Evolutionary conservation across 2,113 vertebrate species (phyloP).

Genomic region (Dromaius novaehollandiae): DNA sequence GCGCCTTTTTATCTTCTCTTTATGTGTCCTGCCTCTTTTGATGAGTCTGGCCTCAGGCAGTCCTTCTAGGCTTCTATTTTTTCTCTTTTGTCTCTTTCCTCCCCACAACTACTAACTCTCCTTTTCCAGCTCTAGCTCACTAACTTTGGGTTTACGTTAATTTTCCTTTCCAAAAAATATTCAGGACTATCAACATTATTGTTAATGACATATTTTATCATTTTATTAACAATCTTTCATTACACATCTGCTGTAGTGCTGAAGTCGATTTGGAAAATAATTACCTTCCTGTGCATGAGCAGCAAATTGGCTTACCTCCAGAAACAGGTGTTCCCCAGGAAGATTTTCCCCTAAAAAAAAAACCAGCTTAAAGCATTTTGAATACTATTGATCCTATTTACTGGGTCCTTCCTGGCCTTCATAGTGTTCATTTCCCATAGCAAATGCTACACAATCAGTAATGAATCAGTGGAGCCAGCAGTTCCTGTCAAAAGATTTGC

Average conservation of each 20-base stretch:
- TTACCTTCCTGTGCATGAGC: not conserved
- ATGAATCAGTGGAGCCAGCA: constrained; percentile 7
- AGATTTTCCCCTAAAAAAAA: not conserved
- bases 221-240: not conserved
- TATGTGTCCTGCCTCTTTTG: not conserved
- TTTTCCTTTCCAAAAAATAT: not conserved
- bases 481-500: constrained; percentile 22
- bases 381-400: not conserved
- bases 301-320: constrained; percentile 7
- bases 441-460: not conserved
- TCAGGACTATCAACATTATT: not conserved
- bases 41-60: not conserved
- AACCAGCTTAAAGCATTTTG: not conserved
- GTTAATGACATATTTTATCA: not conserved
- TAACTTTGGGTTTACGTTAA: not conserved
- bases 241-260: not conserved
- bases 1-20: not conserved
- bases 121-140: not conserved
- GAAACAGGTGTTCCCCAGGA: not conserved
- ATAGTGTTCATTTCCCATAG: not conserved
- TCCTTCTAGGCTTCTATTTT: not conserved
- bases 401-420: not conserved
- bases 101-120: not conserved
- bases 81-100: not conserved
- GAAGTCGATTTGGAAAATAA: constrained; percentile 31